Conservation (phyloP, 2,888 invertebrate species). For the Ormyrus nitidulus region DNA sequence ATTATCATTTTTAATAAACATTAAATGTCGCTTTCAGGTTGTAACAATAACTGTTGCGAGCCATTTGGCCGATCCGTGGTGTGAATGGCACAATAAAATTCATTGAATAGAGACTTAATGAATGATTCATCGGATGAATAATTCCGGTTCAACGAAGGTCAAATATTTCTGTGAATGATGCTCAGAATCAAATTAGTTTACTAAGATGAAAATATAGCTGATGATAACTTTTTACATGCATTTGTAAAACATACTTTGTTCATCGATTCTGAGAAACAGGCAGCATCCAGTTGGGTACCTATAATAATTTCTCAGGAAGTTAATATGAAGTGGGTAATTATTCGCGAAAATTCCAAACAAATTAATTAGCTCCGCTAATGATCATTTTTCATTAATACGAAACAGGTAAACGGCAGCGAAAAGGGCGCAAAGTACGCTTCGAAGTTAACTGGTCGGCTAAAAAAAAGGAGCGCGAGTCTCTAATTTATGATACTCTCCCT, state of each 20-base stretch:
- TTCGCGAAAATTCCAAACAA: too few relatives aligned
- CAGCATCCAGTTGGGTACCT: not conserved
- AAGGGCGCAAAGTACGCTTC: too few relatives aligned
- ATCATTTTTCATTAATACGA: too few relatives aligned
- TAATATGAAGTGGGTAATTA: too few relatives aligned
- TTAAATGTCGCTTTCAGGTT: constrained; percentile 42
- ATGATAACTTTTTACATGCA: too few relatives aligned
- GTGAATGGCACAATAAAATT: constrained; percentile 52
- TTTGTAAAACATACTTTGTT: too few relatives aligned
- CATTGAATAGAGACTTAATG: constrained; percentile 52
- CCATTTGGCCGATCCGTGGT: constrained; percentile 34
- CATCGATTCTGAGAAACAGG: not conserved
- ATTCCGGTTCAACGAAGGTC: constrained; percentile 50
- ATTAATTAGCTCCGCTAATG: too few relatives aligned
- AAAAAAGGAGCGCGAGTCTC: not conserved
- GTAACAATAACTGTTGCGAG: constrained; percentile 32
- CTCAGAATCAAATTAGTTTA: constrained; percentile 10
- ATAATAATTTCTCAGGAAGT: too few relatives aligned
- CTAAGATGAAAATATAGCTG: not conserved
- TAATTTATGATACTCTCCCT: constrained; percentile 12
- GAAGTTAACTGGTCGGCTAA: too few relatives aligned
- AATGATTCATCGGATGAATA: constrained; percentile 56
- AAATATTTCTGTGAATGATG: constrained; percentile 45
- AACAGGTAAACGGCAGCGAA: too few relatives aligned
- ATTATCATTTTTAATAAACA: constrained; percentile 43